Evolutionary conservation across 35 echinoderm and acorn worm species (phyloP).

Genomic region (Holothuria glaberrima): DNA sequence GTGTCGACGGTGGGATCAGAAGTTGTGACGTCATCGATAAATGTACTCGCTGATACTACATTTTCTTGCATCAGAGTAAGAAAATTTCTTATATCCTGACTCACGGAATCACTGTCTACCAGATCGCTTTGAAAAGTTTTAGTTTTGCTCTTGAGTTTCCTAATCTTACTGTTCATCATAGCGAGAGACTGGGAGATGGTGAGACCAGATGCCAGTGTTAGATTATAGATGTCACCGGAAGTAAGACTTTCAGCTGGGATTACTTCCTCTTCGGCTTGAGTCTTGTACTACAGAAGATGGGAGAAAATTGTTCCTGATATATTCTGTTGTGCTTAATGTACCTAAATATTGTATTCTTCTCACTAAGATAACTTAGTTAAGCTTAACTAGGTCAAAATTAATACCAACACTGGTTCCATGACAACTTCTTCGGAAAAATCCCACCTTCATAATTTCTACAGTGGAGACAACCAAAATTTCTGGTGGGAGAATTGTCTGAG

Average conservation of each 20-base stretch:
- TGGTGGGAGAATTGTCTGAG: no score
- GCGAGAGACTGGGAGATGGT: conserved; percentile 52
- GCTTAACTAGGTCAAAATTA: no score
- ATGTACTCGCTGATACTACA: neutral
- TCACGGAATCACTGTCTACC: neutral
- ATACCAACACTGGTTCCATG: no score
- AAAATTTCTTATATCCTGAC: neutral
- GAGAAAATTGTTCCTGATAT: no score
- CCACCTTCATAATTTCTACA: no score
- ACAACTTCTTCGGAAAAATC: no score
- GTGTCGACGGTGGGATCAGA: neutral
- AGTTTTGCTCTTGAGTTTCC: conserved; percentile 21
- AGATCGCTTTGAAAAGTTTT: conserved; percentile 10
- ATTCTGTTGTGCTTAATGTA: no score
- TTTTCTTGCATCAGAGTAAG: neutral
- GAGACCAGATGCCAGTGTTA: conserved; percentile 81
- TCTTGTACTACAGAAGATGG: conserved; percentile 80
- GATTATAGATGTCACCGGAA: conserved; percentile 65
- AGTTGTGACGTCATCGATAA: neutral
- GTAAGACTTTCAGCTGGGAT: conserved; percentile 54
- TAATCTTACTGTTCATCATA: conserved; percentile 32
- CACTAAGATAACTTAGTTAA: no score
- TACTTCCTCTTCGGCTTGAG: conserved; percentile 32
- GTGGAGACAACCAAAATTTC: no score
- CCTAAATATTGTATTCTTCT: no score